Percentiles rank a stretch among this genome's conserved stretches.
phyloP scores from a whole-genome alignment of 2,888 invertebrate genomes.

The Agrochola litura region DNA sequence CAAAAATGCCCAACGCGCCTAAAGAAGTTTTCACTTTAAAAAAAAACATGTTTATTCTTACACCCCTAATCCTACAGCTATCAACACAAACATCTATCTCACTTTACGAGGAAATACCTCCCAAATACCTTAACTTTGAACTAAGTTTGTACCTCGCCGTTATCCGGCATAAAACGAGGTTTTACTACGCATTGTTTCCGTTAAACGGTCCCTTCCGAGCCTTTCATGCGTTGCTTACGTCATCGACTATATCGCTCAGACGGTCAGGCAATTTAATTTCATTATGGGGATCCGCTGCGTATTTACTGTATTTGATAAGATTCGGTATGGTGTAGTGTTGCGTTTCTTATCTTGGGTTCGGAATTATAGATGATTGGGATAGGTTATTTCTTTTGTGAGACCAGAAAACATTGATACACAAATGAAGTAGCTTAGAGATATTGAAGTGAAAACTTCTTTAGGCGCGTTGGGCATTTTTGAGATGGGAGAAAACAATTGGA shows the following conservation, averaged over 20 bases:
- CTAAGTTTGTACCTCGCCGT: conserved; percentile 38
- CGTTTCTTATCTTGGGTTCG: background rate
- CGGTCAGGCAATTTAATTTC: conserved; percentile 56
- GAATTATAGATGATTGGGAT: background rate
- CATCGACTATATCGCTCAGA: conserved; percentile 53
- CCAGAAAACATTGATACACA: background rate
- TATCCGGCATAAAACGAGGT: conserved; percentile 47
- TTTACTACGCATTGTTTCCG: conserved; percentile 63
- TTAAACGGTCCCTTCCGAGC: conserved; percentile 58
- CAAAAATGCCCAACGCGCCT: too few species aligned
- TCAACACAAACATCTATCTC: conserved; percentile 31
- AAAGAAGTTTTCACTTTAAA: background rate
- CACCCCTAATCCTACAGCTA: conserved; percentile 8
- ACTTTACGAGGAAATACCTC: conserved; percentile 45
- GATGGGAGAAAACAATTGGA: too few species aligned
- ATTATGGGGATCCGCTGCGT: conserved; percentile 39
- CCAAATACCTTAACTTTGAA: conserved; percentile 26
- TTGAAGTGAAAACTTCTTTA: background rate
- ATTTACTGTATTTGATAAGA: conserved; percentile 39
- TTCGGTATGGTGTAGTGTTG: conserved; percentile 1
- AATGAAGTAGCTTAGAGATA: background rate
- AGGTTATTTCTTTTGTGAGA: background rate
- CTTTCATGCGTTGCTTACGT: conserved; percentile 64
- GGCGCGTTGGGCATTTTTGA: too few species aligned
- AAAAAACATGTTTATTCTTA: conserved; percentile 26